These are phyloP conservation scores for Zoroaster sp. DNA, from an alignment of 53 echinoderm and acorn worm genomes.

Conservation along the genomic window DNA sequence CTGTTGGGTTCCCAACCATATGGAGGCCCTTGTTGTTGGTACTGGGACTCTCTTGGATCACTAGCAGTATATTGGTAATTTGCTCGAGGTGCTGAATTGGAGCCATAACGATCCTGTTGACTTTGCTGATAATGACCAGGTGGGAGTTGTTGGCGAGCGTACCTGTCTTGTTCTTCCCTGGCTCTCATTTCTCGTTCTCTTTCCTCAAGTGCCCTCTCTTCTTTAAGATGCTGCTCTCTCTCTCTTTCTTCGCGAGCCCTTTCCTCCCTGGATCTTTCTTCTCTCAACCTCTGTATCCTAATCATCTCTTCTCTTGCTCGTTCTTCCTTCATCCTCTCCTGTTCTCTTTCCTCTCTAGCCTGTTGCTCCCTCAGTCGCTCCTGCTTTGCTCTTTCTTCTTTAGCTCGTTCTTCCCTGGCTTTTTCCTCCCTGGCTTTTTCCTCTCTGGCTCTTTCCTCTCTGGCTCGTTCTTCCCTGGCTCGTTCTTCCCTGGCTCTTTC, in stretches of 20 bases:
- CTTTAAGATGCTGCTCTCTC: not conserved
- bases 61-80: slow-evolving; percentile 3
- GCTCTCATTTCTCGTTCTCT: not conserved
- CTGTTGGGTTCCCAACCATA: slow-evolving; percentile 36
- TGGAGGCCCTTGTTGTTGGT: slow-evolving; percentile 18
- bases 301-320: not conserved
- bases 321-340: not conserved
- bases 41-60: slow-evolving; percentile 6
- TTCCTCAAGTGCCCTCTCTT: not conserved
- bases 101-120: not conserved
- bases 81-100: not conserved
- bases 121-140: slow-evolving; percentile 2
- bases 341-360: slow-evolving; percentile 9
- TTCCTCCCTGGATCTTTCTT: not conserved
- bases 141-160: slow-evolving; percentile 11
- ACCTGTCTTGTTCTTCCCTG: not conserved
- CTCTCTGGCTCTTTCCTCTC: not conserved
- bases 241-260: not conserved
- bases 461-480: not conserved
- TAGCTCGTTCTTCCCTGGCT: not conserved
- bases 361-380: not conserved
- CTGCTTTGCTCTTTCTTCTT: slow-evolving; percentile 40
- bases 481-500: not conserved
- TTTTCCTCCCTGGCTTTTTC: not conserved
- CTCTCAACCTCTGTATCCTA: not conserved